Evolutionary conservation across 2,888 invertebrate genomes (phyloP), one percentile per base, ranked within the genome.

Genomic region (Melinopterus prodromus): DNA sequence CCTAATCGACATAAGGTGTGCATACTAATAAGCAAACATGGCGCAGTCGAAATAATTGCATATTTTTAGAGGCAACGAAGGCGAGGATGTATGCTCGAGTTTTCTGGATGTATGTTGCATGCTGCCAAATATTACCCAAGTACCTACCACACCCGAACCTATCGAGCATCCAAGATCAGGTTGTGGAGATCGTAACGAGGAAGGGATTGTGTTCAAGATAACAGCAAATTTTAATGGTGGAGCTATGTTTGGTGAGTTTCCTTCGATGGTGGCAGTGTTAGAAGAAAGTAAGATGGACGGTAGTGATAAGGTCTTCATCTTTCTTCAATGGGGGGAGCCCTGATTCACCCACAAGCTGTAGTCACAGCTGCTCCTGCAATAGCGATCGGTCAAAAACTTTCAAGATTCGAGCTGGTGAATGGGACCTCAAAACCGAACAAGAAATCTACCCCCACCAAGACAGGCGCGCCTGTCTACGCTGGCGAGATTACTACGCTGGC

Each of bases 201-300:
- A 69, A 5, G 78, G 78, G 12, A 53, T 78, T 16, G 78, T 36
- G 16, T 78, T 72, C 16, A 71, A 72, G 12, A 72, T 95, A 69
- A 93, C 92, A 0, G 90, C 94, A 0, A 92, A 92, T n/a, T 86
- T 86, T 0, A 91, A 94, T 82, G 92, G 92, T 71, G 95, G 96
- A 86, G 91, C 92, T 0, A 93, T 95, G 84, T 96, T 93, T 83
- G 96, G 93, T 0, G 96, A 96, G 88, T 96, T 95, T 86, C 95
- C 96, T 0, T 96, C 96, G 96, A 95, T 95, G 89, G 92, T 94
- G 0, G 96, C 95, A 0, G 86, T 97, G 15, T 86, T 95, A 83
- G 85, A 88, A 71, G 89, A 88, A 0, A 84, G 82, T 84, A 26
- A 26, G 26, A 26, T 26, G 26, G 26, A 26, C 2, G 26, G 26